Percentiles rank a stretch among this genome's conserved stretches.
These are phyloP conservation scores for Sula dactylatra DNA, from an alignment of 2,113 vertebrate species.

Conservation along the genomic window DNA sequence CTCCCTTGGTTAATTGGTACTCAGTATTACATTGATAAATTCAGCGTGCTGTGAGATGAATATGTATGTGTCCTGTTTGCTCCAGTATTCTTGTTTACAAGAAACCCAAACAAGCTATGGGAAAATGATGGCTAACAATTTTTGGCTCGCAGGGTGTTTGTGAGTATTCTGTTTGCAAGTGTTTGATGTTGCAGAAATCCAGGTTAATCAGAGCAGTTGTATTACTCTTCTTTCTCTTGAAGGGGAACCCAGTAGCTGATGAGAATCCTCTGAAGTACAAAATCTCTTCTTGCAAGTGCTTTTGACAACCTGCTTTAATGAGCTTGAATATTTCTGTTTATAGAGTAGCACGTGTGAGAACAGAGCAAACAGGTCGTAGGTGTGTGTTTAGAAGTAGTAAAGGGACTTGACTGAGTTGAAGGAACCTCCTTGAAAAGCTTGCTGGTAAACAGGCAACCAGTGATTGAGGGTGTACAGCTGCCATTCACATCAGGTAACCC, in stretches of 20 bases:
- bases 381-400: background rate
- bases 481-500: background rate
- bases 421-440: background rate
- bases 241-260: background rate
- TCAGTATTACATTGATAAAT: background rate
- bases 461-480: background rate
- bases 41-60: background rate
- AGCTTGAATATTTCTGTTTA: background rate
- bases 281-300: background rate
- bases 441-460: background rate
- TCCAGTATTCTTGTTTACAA: background rate
- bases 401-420: background rate
- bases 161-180: background rate
- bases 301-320: background rate
- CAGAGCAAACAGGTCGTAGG: background rate
- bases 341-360: background rate
- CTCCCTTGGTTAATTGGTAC: background rate
- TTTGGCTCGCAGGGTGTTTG: background rate
- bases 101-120: background rate
- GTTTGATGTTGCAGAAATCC: background rate
- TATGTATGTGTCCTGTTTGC: background rate
- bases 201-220: background rate
- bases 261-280: background rate
- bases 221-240: background rate
- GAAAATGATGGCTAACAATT: background rate